Percentiles rank a stretch among this genome's conserved stretches.
phyloP scores from a whole-genome alignment of 2,888 invertebrate genomes.

The Xanthorhoe spadicearia region DNA sequence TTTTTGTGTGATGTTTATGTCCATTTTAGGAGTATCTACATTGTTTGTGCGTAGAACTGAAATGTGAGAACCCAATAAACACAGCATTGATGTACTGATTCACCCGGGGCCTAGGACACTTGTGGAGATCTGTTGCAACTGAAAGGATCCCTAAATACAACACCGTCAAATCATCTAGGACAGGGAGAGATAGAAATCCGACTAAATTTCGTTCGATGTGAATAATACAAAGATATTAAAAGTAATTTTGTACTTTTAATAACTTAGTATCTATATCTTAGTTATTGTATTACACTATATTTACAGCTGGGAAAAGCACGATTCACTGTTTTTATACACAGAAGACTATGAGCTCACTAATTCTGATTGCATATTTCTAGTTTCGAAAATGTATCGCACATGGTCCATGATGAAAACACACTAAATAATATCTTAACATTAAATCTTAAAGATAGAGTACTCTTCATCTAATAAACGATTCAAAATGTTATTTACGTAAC shows the following conservation, averaged over 20 bases:
- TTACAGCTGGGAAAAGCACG: constrained; percentile 14
- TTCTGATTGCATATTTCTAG: neutral
- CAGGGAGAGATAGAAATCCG: neutral
- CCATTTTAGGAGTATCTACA: constrained; percentile 49
- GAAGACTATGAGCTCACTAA: constrained; percentile 7
- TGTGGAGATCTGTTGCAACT: neutral
- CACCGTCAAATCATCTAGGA: neutral
- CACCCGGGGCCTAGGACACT: neutral
- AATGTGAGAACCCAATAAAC: constrained; percentile 11
- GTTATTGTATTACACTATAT: neutral
- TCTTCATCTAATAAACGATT: constrained; percentile 51
- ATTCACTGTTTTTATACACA: constrained; percentile 3
- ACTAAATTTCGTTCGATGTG: neutral
- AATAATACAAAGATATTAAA: neutral
- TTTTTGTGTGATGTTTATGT: constrained; percentile 66
- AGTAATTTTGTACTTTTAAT: constrained; percentile 1
- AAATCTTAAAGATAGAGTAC: constrained; percentile 38
- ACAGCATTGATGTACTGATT: neutral
- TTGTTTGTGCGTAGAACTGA: constrained; percentile 34
- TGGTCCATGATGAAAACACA: constrained; percentile 42
- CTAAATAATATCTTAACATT: constrained; percentile 33
- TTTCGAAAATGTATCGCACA: constrained; percentile 13
- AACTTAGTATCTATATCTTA: neutral
- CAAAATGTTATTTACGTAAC: constrained; percentile 58
- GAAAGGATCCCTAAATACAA: neutral